Conservation (phyloP, 2,888 invertebrate species). For the Hyles lineata region DNA sequence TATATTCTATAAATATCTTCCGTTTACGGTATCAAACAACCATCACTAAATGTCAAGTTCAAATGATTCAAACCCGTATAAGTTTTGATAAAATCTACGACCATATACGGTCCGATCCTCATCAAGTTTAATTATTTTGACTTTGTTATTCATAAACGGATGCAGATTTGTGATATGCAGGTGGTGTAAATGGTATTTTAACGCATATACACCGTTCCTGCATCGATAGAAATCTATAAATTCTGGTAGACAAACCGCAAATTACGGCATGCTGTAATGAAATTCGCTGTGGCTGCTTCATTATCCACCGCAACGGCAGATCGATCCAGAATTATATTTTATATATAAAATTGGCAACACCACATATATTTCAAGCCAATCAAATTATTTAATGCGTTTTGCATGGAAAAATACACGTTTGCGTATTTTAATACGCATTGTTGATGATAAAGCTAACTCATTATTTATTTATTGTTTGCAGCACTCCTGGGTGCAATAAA, state of each 20-base stretch:
- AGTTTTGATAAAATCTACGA: too few relatives aligned
- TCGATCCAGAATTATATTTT: conserved; percentile 58
- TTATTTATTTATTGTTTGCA: too few relatives aligned
- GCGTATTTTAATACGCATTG: background rate
- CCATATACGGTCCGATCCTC: too few relatives aligned
- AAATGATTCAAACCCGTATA: too few relatives aligned
- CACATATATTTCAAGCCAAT: conserved; percentile 7
- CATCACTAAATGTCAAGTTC: too few relatives aligned
- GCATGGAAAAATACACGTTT: background rate
- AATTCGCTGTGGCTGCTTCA: conserved; percentile 69
- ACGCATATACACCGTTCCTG: background rate
- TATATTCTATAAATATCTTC: too few relatives aligned
- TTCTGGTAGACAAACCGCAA: conserved; percentile 64
- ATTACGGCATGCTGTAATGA: conserved; percentile 66
- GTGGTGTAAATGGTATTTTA: background rate
- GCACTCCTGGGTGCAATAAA: too few relatives aligned
- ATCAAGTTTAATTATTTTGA: background rate
- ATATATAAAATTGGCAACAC: conserved; percentile 29
- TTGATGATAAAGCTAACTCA: background rate
- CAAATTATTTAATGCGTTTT: background rate
- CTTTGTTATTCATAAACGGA: background rate
- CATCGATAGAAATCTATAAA: conserved; percentile 40
- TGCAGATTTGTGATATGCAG: background rate
- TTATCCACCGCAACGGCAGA: conserved; percentile 70
- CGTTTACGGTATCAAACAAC: too few relatives aligned